Evolutionary conservation across 2,797 vertebrate genomes (phyloP), one percentile per base, ranked within the genome.

Genomic region (Parotocinclus haroldoi): DNA sequence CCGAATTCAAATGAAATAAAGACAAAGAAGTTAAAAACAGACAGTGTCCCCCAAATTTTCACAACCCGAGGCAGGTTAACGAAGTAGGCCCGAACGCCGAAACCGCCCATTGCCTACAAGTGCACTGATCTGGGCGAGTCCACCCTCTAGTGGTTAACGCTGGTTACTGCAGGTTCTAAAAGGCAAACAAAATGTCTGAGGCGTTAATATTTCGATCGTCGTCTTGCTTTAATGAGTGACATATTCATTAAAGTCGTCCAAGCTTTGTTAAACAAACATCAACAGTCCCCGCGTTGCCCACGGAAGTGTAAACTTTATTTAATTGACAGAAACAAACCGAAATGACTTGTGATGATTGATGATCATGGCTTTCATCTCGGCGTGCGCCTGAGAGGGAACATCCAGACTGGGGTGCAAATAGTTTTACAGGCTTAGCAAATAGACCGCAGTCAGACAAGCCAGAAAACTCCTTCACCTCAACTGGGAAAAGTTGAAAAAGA

Each of bases 341-440:
- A 27, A 27, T 27, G 27, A 27, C 27, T 85, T 87, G 82, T 73
- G 84, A 83, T 68, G 75, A 72, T 78, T 80, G 80, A 76, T 68
- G 77, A 79, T 63, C 69, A 56, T 88, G 84, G 85, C 84, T 87
- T 86, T 76, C 80, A 77, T 82, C 85, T 85, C 82, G 82, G 46
- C 65, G 49, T 42, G 68, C 56, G 48, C 83, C 82, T 83, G 83
- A 88, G 83, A 75, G 79, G 66, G 69, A 62, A 81, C 79, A 81
- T 72, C 50, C 70, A 80, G 78, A 86, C 85, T n/a, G 83, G 82
- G 85, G 84, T 84, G 83, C 82, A 84, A 83, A 79, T 86, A 5
- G 82, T 85, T 81, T 85, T 78, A 58, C 40, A 85, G 82, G 83
- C 81, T 84, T 36, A 77, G 81, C 81, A 63, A 81, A 80, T 52